Evolutionary conservation across 2,888 invertebrate genomes (phyloP), one percentile per base, ranked within the genome.

Genomic region (Mellilla xanthometata): DNA sequence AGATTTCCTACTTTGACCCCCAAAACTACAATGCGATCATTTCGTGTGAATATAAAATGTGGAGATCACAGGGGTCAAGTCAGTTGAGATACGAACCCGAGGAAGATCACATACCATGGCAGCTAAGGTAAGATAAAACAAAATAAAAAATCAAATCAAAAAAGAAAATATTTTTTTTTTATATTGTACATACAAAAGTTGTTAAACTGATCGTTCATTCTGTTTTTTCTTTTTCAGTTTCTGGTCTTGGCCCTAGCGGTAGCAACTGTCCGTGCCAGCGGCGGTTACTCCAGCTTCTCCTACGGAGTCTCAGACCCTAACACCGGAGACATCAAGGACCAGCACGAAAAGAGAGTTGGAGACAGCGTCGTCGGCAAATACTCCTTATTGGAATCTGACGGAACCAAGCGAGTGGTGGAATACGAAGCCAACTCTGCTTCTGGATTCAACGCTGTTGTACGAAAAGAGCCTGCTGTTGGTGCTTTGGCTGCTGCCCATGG

Each of bases 341-440:
- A 92, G 68, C 90, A 90, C 35, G 92, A 92, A 72, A 89, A 88
- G 13, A 90, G 92, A 10, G 86, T 89, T 36, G 92, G 92, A 11
- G 92, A 92, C 69, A 90, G 87, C 46, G 92, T 92, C n/a, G 90
- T 91, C 28, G 81, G 81, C 13, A 77, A 81, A 63, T 81, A 81
- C 61, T 81, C 81, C n/a, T 67, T 81, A 23, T 64, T 92, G 76
- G 68, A 91, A 60, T 84, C 92, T 1, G 92, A 92, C 68, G 92
- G 92, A 55, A 90, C 90, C 5, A 80, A 79, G 52, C 89, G 92
- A 48, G 90, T 90, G 8, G 92, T 92, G 1, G 92, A 92, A 55
- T 92, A 92, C 55, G 65, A 72, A 10, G 78, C 80, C 24, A 72
- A 82, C 52, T 68, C 80, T 34, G 69, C 72, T 19, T 63, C 72